phyloP scores from a whole-genome alignment of 2,888 invertebrate species.

The Cheilosia scutellata region DNA sequence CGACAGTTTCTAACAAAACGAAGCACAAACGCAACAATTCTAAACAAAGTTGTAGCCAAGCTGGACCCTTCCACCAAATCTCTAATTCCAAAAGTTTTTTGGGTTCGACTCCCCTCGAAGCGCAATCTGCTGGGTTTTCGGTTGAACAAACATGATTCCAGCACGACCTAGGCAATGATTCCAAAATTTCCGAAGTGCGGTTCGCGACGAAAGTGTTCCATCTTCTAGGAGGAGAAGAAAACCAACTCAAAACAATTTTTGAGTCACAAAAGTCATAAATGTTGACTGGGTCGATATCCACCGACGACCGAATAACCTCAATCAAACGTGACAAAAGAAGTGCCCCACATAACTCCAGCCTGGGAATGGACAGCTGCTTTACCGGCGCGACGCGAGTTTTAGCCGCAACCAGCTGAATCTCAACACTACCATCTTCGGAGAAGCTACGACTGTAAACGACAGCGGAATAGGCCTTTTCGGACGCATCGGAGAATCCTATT shows the following conservation, averaged over 20 bases:
- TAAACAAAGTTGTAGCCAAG: neutral
- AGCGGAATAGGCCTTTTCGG: slow-evolving; percentile 34
- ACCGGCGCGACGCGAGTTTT: slow-evolving; percentile 51
- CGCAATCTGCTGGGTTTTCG: slow-evolving; percentile 76
- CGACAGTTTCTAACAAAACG: too few relatives aligned
- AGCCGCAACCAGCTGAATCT: slow-evolving; percentile 24
- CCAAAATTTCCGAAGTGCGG: slow-evolving; percentile 69
- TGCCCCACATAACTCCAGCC: slow-evolving; percentile 66
- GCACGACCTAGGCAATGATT: slow-evolving; percentile 4
- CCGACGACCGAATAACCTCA: neutral
- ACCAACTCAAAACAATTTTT: slow-evolving; percentile 74
- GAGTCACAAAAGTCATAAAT: slow-evolving; percentile 68
- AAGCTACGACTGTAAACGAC: slow-evolving; percentile 43
- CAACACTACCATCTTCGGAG: neutral
- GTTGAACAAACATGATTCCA: slow-evolving; percentile 74
- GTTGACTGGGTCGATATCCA: slow-evolving; percentile 1
- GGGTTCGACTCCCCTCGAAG: slow-evolving; percentile 73
- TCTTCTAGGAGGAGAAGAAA: slow-evolving; percentile 56
- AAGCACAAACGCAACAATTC: too few relatives aligned
- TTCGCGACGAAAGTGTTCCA: slow-evolving; percentile 36
- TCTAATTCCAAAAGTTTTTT: slow-evolving; percentile 41
- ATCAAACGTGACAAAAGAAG: slow-evolving; percentile 31
- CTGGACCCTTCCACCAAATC: slow-evolving; percentile 31
- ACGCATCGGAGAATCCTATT: slow-evolving; percentile 43
- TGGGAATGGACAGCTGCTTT: slow-evolving; percentile 49